Conservation (phyloP, 2,888 invertebrate species). For the Labia minor region DNA sequence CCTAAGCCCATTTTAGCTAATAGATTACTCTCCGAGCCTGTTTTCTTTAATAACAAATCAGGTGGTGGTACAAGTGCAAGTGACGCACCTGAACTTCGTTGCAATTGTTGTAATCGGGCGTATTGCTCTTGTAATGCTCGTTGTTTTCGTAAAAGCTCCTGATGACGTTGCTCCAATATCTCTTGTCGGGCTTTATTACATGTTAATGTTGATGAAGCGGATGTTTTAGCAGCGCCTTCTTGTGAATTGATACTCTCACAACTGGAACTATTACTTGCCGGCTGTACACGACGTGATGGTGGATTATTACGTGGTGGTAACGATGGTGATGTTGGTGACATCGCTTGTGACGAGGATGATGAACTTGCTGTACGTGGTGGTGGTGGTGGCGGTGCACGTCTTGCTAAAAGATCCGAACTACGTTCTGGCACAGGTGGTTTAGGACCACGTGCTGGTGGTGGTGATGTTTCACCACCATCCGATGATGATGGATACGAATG, state of each 20-base stretch:
- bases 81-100: conserved; percentile 58
- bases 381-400: conserved; percentile 79
- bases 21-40: conserved; percentile 78
- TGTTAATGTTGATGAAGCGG: conserved; percentile 15
- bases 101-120: conserved; percentile 75
- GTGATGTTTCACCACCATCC: conserved; percentile 61
- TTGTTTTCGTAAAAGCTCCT: conserved; percentile 78
- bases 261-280: conserved; percentile 56
- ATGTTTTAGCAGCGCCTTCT: conserved; percentile 41
- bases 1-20: conserved; percentile 67
- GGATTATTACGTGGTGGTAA: conserved; percentile 44
- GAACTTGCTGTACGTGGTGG: conserved; percentile 84
- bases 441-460: conserved; percentile 41
- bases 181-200: conserved; percentile 49
- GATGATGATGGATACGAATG: conserved; percentile 80
- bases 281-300: conserved; percentile 33
- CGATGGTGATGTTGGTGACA: conserved; percentile 68
- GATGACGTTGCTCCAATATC: conserved; percentile 74
- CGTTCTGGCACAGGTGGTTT: conserved; percentile 77
- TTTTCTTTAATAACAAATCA: conserved; percentile 61
- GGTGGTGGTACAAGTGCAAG: conserved; percentile 50
- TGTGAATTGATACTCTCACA: conserved; percentile 66
- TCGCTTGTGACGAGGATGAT: conserved; percentile 73
- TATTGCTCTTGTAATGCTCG: conserved; percentile 84
- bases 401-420: conserved; percentile 63